A percentile compares a stretch with the other conserved stretches of the same genome.
Conservation (phyloP, 2,797 vertebrate genomes). For the Champsocephalus esox region DNA sequence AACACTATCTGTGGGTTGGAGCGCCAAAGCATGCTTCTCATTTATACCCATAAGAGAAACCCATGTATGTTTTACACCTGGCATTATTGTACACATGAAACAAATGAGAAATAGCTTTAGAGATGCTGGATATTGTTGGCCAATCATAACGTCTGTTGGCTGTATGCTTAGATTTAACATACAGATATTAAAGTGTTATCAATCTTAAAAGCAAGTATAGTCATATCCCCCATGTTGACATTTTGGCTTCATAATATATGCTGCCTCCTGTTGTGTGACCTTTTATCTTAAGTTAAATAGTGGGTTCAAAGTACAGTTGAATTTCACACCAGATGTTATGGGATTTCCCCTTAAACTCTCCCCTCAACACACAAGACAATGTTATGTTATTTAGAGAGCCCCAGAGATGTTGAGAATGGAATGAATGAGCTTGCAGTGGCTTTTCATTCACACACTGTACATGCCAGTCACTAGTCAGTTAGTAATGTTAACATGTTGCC, state of each 20-base stretch:
- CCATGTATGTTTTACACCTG: not conserved
- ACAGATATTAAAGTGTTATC: not conserved
- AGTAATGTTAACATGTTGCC: too few species aligned
- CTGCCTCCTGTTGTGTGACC: conserved; percentile 6
- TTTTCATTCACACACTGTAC: conserved; percentile 19
- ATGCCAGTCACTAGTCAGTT: conserved; percentile 34
- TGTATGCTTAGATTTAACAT: not conserved
- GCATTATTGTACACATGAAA: too few species aligned
- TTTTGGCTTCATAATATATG: not conserved
- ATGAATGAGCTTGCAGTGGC: conserved; percentile 34
- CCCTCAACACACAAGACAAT: conserved; percentile 1
- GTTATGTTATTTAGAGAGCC: conserved; percentile 29
- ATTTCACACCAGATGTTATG: not conserved
- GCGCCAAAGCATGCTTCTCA: not conserved
- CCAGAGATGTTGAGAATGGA: conserved; percentile 34
- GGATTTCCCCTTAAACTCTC: conserved; percentile 5
- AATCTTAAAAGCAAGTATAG: not conserved
- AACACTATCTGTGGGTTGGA: conserved; percentile 12
- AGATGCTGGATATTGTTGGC: not conserved
- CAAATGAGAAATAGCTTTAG: not conserved
- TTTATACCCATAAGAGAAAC: conserved; percentile 4
- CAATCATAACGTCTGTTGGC: not conserved
- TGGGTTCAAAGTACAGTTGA: conserved; percentile 20
- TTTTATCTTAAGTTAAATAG: not conserved
- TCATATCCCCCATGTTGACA: not conserved